Base-by-base conservation (phyloP, 1,140 invertebrate species). In the Drosophila gunungcola region DNA sequence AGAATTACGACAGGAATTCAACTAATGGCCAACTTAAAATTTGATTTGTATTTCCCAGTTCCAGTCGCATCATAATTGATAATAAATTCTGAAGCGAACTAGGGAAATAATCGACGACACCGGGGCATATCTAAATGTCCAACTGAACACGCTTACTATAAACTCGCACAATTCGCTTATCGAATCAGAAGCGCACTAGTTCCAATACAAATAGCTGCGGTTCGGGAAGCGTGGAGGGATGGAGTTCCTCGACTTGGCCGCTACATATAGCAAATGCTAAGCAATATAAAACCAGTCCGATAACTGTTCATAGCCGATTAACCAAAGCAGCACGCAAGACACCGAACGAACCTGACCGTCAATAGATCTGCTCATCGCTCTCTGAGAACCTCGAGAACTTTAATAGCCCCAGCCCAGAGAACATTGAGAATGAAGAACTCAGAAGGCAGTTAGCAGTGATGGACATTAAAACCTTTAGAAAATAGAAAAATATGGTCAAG, bases 271-370 rank as follows among this genome's bases (percentile, higher is more conserved):
- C 81, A 85, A 81, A 85, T 81, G 77, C 81, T 60, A n/a, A 56
- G 46, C 69, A 39, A 72, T 72, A 73, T 72, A 60, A 86, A 86
- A 86, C 83, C 83, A 86, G 83, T 86, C 83, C 79, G 83, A 83
- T 86, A 86, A 86, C 83, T 86, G 83, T 86, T 86, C 82, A 86
- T 86, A 81, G 82, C 82, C 82, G 78, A 86, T 86, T 86, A 86
- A 80, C 70, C 84, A 61, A 52, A 83, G 69, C 79, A 55, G 84
- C 83, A 86, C 79, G 79, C 83, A 88, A 86, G 49, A 43, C 57
- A 49, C 60, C 45, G 54, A 64, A 53, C 38, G 29, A 55, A 67
- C 55, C 43, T 56, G 63, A 43, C 46, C 60, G n/a, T 13, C 60
- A 4, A 58, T 27, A 62, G 60, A 58, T 64, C 38, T 41, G 38